Conservation (phyloP, 2,113 vertebrate genomes). For the Trichomycterus rosablanca region DNA sequence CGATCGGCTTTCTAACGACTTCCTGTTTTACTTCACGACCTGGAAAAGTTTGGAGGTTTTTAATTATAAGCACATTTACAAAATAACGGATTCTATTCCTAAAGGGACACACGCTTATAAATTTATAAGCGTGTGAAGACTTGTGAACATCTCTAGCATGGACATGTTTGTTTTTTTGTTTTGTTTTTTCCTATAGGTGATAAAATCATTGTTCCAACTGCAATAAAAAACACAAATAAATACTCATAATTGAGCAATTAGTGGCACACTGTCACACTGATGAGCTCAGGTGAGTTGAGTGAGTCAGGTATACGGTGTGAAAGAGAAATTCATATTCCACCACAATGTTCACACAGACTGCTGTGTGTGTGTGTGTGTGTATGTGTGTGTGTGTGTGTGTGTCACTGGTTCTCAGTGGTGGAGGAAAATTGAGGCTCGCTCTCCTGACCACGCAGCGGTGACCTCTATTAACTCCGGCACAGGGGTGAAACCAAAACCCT, state of each 20-base stretch:
- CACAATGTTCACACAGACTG: neutral
- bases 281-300: slow-evolving; percentile 10
- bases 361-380: slow-evolving; percentile 19
- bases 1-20: too few species aligned
- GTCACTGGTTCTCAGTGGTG: slow-evolving; percentile 16
- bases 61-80: too few species aligned
- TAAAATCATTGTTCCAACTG: too few species aligned
- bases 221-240: slow-evolving; percentile 7
- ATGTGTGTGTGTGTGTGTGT: slow-evolving; percentile 12
- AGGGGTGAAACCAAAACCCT: slow-evolving; percentile 40
- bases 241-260: slow-evolving; percentile 25
- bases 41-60: too few species aligned
- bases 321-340: neutral
- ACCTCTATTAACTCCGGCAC: slow-evolving; percentile 43
- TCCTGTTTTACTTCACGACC: too few species aligned
- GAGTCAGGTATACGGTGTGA: too few species aligned
- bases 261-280: slow-evolving; percentile 20
- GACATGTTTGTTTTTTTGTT: too few species aligned
- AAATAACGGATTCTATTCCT: too few species aligned
- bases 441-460: slow-evolving; percentile 35
- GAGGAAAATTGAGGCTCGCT: slow-evolving; percentile 32
- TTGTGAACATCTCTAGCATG: too few species aligned
- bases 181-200: too few species aligned
- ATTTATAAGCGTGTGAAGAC: too few species aligned
- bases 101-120: too few species aligned